phyloP scores from a whole-genome alignment of 2,888 invertebrate species.

The Lycaena phlaeas region DNA sequence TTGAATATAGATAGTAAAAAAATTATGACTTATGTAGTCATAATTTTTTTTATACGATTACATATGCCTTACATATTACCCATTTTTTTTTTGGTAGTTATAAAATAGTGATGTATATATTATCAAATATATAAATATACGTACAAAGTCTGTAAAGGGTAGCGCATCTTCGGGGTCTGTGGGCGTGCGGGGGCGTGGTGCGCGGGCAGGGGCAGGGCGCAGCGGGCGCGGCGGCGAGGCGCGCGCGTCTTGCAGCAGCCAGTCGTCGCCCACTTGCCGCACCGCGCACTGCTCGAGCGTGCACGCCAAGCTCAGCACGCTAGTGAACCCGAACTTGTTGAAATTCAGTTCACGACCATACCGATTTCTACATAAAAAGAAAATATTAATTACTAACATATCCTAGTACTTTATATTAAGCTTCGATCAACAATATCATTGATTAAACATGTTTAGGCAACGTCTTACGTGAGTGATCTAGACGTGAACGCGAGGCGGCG shows the following conservation, averaged over 20 bases:
- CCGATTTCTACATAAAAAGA: constrained; percentile 33
- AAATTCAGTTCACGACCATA: constrained; percentile 43
- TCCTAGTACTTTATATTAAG: no score
- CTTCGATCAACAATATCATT: no score
- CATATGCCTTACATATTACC: no score
- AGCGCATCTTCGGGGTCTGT: constrained; percentile 38
- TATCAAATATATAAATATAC: no score
- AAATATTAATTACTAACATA: neutral
- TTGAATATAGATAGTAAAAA: no score
- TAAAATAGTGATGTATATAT: no score
- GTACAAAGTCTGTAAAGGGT: constrained; percentile 39
- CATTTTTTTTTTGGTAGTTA: no score
- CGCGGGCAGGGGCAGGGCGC: constrained; percentile 13
- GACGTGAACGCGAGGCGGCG: no score
- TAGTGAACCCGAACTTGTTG: constrained; percentile 39
- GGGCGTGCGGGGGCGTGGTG: constrained; percentile 10
- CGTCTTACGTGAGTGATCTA: no score
- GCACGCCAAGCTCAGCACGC: constrained; percentile 38
- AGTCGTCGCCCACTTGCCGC: constrained; percentile 23
- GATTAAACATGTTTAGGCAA: no score
- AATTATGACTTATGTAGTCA: no score
- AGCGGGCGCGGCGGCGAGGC: constrained; percentile 19
- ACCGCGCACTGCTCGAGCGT: constrained; percentile 23
- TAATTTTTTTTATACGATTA: no score
- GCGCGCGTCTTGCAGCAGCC: constrained; percentile 21